Base-by-base conservation (phyloP, 2,888 invertebrate species). In the Tanytarsus gracilentus region DNA sequence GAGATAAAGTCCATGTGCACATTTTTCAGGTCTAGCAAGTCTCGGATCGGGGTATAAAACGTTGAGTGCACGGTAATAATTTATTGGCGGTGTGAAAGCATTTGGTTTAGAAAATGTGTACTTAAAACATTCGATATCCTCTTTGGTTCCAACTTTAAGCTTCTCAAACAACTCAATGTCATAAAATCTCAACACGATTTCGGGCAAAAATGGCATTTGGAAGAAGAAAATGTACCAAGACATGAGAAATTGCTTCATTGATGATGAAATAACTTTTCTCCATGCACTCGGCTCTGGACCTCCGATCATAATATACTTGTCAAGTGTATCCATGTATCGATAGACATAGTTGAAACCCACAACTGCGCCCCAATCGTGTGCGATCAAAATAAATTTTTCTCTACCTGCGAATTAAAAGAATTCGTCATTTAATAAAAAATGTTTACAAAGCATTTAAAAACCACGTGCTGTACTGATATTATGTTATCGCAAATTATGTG, bases 321-420 rank as follows among this genome's bases (percentile, higher is more conserved):
- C 78, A 36, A 85, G 68, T 63, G 78, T 68, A 2, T 82, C 77
- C 1, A 82, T 81, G 66, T 82, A 72, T 2, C 67, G 64, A 44
- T 75, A 71, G 1, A 80, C 76, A 66, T 82, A 76, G 33, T 67
- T 66, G 74, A 78, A 81, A 0, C 79, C 79, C 2, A 85, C 69
- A 8, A 77, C 63, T 53, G 81, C 83, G 62, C 86, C 86, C 84
- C 84, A 85, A 69, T 85, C 85, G 71, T 85, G 85, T 1, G 78
- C 76, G 2, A 84, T 75, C 8, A 85, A 66, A 48, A 79, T 77
- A 64, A 75, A 78, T 65, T 78, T 78, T 51, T 78, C 72, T 21
- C 75, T 73, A 60, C 78, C 79, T 79, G 66, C 6, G 70, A 29
- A 36, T 6, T 50, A 55, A 21, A 30, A 39, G 16, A 6, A 18